These are phyloP conservation scores for Neria commutata DNA, from an alignment of 2,888 invertebrate species.

Conservation along the genomic window DNA sequence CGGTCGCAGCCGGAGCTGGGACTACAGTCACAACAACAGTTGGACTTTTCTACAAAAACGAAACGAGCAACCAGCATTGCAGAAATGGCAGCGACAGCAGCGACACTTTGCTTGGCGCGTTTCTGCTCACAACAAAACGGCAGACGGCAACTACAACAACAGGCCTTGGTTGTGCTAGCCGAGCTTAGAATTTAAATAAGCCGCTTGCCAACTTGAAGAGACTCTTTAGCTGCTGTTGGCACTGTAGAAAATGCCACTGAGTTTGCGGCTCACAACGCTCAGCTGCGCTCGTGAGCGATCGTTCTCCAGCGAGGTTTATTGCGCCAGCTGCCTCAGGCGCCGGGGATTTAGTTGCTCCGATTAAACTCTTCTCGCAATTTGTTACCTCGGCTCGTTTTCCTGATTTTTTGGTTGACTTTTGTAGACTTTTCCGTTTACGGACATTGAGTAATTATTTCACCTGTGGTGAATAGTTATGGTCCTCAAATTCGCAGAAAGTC, in stretches of 20 bases:
- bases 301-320: too few relatives aligned
- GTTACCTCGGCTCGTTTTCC: too few relatives aligned
- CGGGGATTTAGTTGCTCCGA: too few relatives aligned
- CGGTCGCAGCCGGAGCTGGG: slow-evolving; percentile 15
- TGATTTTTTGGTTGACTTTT: too few relatives aligned
- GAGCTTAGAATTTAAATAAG: slow-evolving; percentile 55
- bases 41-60: slow-evolving; percentile 4
- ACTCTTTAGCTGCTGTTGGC: slow-evolving; percentile 12
- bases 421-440: too few relatives aligned
- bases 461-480: too few relatives aligned
- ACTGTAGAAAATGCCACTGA: slow-evolving; percentile 23
- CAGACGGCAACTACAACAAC: slow-evolving; percentile 5
- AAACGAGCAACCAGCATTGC: neutral
- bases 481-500: too few relatives aligned
- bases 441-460: too few relatives aligned
- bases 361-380: too few relatives aligned
- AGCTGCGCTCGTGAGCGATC: too few relatives aligned
- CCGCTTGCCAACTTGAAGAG: slow-evolving; percentile 31
- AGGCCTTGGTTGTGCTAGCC: too few relatives aligned
- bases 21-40: neutral
- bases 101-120: neutral
- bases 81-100: neutral
- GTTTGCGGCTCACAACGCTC: slow-evolving; percentile 18
- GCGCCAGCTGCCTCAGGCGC: too few relatives aligned
- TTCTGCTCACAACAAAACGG: slow-evolving; percentile 6